Evolutionary conservation across 2,888 invertebrate genomes (phyloP), one percentile per base, ranked within the genome.

Genomic region (Himalopsyche anomala): DNA sequence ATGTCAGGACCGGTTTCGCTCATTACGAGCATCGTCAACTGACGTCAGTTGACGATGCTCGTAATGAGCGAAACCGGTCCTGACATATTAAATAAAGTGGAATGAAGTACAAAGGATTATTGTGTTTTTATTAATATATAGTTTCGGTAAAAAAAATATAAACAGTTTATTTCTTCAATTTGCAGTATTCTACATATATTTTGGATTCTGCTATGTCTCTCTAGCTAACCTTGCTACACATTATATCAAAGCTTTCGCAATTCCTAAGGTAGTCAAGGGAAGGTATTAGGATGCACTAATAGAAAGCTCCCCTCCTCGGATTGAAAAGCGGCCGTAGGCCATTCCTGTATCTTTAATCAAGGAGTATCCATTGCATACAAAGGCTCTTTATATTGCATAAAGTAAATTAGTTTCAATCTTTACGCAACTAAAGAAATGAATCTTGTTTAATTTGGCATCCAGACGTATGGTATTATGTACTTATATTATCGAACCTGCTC

Each of bases 271-370:
- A 62, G 62, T 62, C 62, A 28, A n/a, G 28, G 62, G 28, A 62
- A 62, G 19, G 62, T 62, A 62, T 28, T 62, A 19, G 19, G 62
- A 62, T 62, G 62, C 62, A 62, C 19, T 62, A 62, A 62, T 62
- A 62, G 62, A n/a, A 62, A 62, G 3, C 62, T 62, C 62, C 62
- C 62, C 62, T 19, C 1, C 62, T 28, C 62, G n/a, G 19, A 62
- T 62, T 62, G 62, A 62, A 62, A 62, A 62, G 62, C 19, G 19
- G 62, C 62, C 62, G 6, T 62, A 62, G 62, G 62, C 62, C 19
- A 62, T 19, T 62, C 19, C 62, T 62, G 62, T 62, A 62, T 62
- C 62, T 62, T 62, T 62, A 62, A 62, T 62, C 62, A 62, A 62
- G 28, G 3, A 62, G 62, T 62, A 62, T 62, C 62, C 62, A 19